Conservation (phyloP, 2,113 vertebrate genomes). For the Dasypus novemcinctus region DNA sequence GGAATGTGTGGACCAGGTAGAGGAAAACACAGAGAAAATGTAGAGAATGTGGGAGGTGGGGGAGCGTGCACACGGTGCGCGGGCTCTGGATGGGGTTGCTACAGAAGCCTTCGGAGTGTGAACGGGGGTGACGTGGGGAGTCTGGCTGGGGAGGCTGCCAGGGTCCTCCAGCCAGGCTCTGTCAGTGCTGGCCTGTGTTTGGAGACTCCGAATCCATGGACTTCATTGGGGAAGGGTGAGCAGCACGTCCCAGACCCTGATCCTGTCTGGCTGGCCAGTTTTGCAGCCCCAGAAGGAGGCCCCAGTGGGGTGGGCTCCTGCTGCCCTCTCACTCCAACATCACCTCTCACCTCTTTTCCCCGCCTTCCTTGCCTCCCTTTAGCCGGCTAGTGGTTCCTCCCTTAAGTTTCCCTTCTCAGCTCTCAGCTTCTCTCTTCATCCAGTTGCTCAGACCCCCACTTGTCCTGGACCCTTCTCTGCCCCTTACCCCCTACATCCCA, state of each 20-base stretch:
- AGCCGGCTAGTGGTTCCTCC: accelerated
- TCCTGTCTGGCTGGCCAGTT: background rate
- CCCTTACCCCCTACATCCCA: too few species aligned
- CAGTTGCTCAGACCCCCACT: background rate
- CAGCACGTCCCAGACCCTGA: background rate
- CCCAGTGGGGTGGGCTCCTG: background rate
- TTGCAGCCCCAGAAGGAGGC: background rate
- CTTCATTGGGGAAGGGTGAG: background rate
- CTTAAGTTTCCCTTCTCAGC: background rate
- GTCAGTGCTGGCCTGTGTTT: background rate
- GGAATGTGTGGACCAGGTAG: background rate
- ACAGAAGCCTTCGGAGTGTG: background rate
- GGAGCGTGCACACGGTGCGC: accelerated
- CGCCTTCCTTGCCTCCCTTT: background rate
- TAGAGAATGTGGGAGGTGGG: accelerated
- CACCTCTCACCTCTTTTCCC: background rate
- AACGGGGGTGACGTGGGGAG: too few species aligned
- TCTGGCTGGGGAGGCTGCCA: too few species aligned
- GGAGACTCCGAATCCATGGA: background rate
- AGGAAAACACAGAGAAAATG: background rate
- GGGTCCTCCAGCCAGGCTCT: background rate
- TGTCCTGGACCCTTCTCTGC: background rate
- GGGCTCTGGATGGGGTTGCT: background rate
- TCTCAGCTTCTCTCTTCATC: background rate
- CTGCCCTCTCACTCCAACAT: background rate